These are phyloP conservation scores for Manduca sexta DNA, from an alignment of 1,140 invertebrate genomes.

Conservation along the genomic window DNA sequence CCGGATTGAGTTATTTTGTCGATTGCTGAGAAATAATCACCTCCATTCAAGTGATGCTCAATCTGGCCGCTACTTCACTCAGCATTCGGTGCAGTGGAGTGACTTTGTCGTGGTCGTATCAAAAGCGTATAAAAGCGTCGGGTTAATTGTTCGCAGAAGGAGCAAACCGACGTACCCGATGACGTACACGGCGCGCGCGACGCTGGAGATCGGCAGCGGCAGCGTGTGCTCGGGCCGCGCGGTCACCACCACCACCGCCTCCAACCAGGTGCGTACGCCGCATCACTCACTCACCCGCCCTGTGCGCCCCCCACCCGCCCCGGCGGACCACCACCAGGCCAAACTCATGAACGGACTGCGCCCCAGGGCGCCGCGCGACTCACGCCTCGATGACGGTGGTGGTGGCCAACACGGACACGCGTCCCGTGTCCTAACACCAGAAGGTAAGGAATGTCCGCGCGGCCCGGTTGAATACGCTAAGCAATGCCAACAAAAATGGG, in stretches of 20 bases:
- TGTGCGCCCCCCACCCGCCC: constrained; percentile 48
- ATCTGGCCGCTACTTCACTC: too few relatives aligned
- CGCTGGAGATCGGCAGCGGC: constrained; percentile 70
- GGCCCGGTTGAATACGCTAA: constrained; percentile 13
- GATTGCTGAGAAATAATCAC: too few relatives aligned
- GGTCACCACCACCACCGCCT: constrained; percentile 66
- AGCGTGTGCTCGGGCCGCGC: constrained; percentile 64
- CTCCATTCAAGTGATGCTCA: too few relatives aligned
- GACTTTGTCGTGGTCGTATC: too few relatives aligned
- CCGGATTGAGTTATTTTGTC: too few relatives aligned
- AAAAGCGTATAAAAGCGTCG: too few relatives aligned
- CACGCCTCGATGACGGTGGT: constrained; percentile 1
- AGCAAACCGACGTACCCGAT: constrained; percentile 62
- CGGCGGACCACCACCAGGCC: constrained; percentile 5
- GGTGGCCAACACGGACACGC: background rate
- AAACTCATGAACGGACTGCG: constrained; percentile 26
- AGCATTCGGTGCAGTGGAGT: too few relatives aligned
- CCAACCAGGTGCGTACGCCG: constrained; percentile 65
- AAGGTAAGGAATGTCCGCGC: constrained; percentile 17
- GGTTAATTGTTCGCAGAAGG: constrained; percentile 40
- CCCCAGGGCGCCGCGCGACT: constrained; percentile 3
- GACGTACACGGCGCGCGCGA: constrained; percentile 75
- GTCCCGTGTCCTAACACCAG: background rate
- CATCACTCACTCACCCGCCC: constrained; percentile 40
- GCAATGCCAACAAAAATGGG: background rate